Evolutionary conservation across 2,888 invertebrate species (phyloP).

Genomic region (Scaeva pyrastri): DNA sequence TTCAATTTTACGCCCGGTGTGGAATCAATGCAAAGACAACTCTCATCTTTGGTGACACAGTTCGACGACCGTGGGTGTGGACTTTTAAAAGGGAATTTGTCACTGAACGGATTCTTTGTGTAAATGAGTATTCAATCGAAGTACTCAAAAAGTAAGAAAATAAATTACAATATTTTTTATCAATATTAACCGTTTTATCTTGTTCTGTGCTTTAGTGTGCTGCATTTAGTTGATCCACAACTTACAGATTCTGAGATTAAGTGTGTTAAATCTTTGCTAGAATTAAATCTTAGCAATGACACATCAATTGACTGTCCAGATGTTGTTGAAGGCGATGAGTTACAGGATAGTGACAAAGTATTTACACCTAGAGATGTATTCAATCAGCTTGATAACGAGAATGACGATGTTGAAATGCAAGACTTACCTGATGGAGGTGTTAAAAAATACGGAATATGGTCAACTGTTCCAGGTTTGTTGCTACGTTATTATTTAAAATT

Average conservation of each 20-base stretch:
- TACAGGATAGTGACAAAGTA: slow-evolving; percentile 52
- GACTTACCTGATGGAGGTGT: slow-evolving; percentile 32
- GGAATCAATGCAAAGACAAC: slow-evolving; percentile 79
- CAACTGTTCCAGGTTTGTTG: slow-evolving; percentile 78
- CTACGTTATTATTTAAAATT: neutral
- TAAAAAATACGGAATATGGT: slow-evolving; percentile 80
- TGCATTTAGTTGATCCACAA: slow-evolving; percentile 79
- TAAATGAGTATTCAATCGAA: slow-evolving; percentile 79
- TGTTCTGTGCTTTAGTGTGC: slow-evolving; percentile 77
- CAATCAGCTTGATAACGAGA: neutral
- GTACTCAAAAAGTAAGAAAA: slow-evolving; percentile 79
- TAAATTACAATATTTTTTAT: neutral
- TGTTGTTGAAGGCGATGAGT: neutral
- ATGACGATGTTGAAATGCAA: slow-evolving; percentile 50
- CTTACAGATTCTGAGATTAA: slow-evolving; percentile 76
- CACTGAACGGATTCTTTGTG: slow-evolving; percentile 76
- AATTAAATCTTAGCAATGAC: slow-evolving; percentile 58
- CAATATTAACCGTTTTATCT: slow-evolving; percentile 13
- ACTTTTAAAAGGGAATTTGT: slow-evolving; percentile 80
- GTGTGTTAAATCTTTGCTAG: slow-evolving; percentile 77
- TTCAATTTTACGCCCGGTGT: slow-evolving; percentile 78
- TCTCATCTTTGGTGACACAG: slow-evolving; percentile 78
- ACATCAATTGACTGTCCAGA: neutral
- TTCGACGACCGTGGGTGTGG: slow-evolving; percentile 80
- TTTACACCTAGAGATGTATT: slow-evolving; percentile 76